Conservation (phyloP, 2,888 invertebrate genomes). For the Sinodicranocentrus sp. region DNA sequence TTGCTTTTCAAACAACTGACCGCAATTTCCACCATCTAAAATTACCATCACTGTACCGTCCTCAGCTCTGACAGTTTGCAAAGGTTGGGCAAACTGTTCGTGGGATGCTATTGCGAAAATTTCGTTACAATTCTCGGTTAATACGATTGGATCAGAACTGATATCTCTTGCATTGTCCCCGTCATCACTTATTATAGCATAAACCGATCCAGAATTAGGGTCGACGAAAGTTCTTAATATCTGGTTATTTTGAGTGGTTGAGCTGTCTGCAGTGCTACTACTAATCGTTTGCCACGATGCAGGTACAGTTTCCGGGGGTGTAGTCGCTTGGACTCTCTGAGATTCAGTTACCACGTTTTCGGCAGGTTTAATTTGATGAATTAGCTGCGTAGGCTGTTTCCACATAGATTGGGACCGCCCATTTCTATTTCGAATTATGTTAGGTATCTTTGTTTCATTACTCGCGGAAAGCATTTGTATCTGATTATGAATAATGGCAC, state of each 20-base stretch:
- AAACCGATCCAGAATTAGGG: too few species aligned
- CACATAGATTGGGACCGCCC: too few species aligned
- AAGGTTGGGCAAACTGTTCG: neutral
- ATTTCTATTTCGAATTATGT: constrained; percentile 45
- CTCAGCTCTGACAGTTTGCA: constrained; percentile 47
- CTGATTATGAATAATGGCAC: constrained; percentile 46
- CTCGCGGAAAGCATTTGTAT: constrained; percentile 20
- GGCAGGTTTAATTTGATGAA: neutral
- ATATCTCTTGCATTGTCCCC: neutral
- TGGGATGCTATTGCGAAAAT: neutral
- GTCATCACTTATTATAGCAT: neutral
- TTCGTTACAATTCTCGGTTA: too few species aligned
- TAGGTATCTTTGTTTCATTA: constrained; percentile 23
- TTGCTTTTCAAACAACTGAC: too few species aligned
- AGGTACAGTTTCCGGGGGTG: too few species aligned
- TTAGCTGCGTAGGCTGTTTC: neutral
- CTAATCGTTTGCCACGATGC: too few species aligned
- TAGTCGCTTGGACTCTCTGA: too few species aligned
- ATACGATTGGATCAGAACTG: neutral
- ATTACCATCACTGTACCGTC: constrained; percentile 60
- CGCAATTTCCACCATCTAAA: constrained; percentile 34
- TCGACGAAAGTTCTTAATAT: too few species aligned
- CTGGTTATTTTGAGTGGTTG: too few species aligned
- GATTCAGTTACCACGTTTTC: too few species aligned
- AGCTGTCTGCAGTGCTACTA: too few species aligned